A percentile compares a stretch with the other conserved stretches of the same genome.
Conservation (phyloP, 2,113 vertebrate species). For the Gymnocephalus cernua region DNA sequence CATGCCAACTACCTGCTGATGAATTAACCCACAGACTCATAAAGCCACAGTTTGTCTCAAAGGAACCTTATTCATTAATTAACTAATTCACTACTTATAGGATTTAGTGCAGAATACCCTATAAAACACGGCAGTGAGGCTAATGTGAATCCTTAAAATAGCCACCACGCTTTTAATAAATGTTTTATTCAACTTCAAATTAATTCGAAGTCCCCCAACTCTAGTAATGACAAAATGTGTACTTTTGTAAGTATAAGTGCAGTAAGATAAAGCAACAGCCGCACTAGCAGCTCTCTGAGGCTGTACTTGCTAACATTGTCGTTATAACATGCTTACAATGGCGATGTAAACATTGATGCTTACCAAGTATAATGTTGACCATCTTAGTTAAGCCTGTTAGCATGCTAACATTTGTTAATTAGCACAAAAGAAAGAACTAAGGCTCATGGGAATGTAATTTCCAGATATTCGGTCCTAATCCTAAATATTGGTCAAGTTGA, state of each 20-base stretch:
- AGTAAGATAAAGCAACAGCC: background rate
- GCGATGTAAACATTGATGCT: background rate
- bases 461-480: background rate
- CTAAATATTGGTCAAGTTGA: background rate
- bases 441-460: background rate
- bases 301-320: background rate
- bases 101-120: slow-evolving; percentile 8
- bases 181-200: too few species aligned
- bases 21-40: slow-evolving; percentile 31
- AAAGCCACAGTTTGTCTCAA: slow-evolving; percentile 14
- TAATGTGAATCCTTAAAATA: background rate
- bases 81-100: background rate
- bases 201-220: background rate
- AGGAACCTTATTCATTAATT: background rate
- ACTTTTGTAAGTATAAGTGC: background rate
- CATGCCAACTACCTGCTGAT: slow-evolving; percentile 27
- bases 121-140: background rate
- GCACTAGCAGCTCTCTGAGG: background rate
- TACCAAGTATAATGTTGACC: background rate
- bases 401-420: background rate
- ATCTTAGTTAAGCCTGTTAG: background rate
- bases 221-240: background rate
- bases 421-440: background rate
- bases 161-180: background rate
- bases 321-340: background rate